Conservation (phyloP, 2,797 vertebrate genomes). For the Acanthurus tractus region DNA sequence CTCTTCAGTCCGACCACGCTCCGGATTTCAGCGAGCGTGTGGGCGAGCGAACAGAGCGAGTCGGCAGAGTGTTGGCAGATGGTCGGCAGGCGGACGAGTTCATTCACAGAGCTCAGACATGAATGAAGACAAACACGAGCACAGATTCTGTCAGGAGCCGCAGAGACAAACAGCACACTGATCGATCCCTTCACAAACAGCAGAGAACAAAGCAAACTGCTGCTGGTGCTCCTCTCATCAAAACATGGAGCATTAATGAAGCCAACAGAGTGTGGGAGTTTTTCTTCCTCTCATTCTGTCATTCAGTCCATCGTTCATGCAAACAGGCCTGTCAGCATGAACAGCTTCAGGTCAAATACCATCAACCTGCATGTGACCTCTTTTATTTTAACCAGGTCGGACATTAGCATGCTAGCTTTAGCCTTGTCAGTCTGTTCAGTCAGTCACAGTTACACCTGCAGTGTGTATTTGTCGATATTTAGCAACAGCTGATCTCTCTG, state of each 20-base stretch:
- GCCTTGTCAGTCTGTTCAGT: neutral
- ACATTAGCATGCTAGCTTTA: neutral
- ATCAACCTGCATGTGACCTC: too few species aligned
- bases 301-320: neutral
- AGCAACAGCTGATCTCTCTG: neutral
- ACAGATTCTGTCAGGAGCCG: neutral
- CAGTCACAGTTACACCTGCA: neutral
- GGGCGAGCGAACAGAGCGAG: slow-evolving; percentile 35
- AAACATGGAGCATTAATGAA: neutral
- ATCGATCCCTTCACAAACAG: neutral
- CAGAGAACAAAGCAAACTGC: neutral
- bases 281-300: neutral
- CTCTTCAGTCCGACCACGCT: slow-evolving; percentile 50
- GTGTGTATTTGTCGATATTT: neutral
- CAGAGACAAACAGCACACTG: neutral
- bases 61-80: slow-evolving; percentile 57
- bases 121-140: slow-evolving; percentile 41
- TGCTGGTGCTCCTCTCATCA: neutral
- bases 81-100: slow-evolving; percentile 45
- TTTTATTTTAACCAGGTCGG: neutral
- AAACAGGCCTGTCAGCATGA: neutral
- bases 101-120: slow-evolving; percentile 55
- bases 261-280: neutral
- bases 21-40: slow-evolving; percentile 51
- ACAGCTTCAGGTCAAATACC: too few species aligned